These are phyloP conservation scores for Aleiodes leptofemur DNA, from an alignment of 2,888 invertebrate genomes.

Conservation along the genomic window DNA sequence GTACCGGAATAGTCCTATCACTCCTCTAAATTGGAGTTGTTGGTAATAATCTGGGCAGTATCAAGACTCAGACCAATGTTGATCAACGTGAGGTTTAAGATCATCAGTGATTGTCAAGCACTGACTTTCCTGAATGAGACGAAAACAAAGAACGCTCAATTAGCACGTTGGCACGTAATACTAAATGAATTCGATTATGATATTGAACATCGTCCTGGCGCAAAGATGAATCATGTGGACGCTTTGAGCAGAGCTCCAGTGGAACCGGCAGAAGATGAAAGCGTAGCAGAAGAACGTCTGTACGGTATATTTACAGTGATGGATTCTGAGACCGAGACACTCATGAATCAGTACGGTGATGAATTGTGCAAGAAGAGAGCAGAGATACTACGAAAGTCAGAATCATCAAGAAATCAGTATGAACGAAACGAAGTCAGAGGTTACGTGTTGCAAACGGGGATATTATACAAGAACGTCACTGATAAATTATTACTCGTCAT, in stretches of 20 bases:
- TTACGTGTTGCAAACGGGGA: background rate
- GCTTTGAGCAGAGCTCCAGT: conserved; percentile 56
- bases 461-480: background rate
- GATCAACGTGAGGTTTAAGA: conserved; percentile 49
- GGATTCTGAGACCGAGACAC: background rate
- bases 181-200: conserved; percentile 51
- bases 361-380: background rate
- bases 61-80: background rate
- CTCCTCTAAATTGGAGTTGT: conserved; percentile 57
- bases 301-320: background rate
- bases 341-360: background rate
- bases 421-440: background rate
- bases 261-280: background rate
- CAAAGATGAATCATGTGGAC: conserved; percentile 57
- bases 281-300: background rate
- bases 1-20: conserved; percentile 51
- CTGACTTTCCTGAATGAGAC: conserved; percentile 52
- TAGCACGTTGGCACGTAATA: conserved; percentile 47
- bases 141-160: conserved; percentile 53
- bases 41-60: conserved; percentile 56
- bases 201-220: conserved; percentile 50
- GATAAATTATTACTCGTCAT: too few relatives aligned
- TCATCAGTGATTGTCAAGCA: conserved; percentile 58
- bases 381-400: background rate
- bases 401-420: background rate